phyloP scores from a whole-genome alignment of 1,140 invertebrate species.

The Calycopis cecrops region DNA sequence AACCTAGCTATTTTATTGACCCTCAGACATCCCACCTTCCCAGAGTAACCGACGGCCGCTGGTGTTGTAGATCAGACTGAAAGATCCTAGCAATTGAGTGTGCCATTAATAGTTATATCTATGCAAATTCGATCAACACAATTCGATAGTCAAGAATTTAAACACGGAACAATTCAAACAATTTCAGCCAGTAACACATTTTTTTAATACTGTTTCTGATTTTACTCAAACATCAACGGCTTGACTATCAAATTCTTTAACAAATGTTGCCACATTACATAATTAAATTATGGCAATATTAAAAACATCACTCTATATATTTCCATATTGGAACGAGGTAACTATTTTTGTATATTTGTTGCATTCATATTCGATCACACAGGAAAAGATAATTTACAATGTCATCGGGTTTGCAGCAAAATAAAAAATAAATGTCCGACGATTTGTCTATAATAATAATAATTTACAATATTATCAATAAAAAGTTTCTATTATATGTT shows the following conservation, averaged over 20 bases:
- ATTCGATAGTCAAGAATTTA: slow-evolving; percentile 5
- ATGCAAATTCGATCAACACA: not conserved
- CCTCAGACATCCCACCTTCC: not conserved
- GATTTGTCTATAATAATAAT: too few species aligned
- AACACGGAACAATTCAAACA: not conserved
- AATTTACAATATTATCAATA: too few species aligned
- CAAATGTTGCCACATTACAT: not conserved
- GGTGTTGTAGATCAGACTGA: not conserved
- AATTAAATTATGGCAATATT: slow-evolving; percentile 18
- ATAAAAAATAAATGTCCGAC: too few species aligned
- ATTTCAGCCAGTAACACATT: not conserved
- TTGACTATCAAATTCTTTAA: slow-evolving; percentile 14
- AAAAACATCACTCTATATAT: slow-evolving; percentile 16
- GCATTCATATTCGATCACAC: slow-evolving; percentile 45
- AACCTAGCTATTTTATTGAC: not conserved
- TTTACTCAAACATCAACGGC: not conserved
- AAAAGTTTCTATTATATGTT: too few species aligned
- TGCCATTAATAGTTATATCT: not conserved
- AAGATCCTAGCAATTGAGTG: not conserved
- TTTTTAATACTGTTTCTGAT: not conserved
- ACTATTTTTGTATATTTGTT: slow-evolving; percentile 42
- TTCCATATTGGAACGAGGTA: slow-evolving; percentile 40
- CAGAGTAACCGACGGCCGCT: not conserved
- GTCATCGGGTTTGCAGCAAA: too few species aligned
- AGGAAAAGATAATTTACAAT: not conserved